Conservation (phyloP, 2,797 vertebrate species). For the Dicrostonyx torquatus region DNA sequence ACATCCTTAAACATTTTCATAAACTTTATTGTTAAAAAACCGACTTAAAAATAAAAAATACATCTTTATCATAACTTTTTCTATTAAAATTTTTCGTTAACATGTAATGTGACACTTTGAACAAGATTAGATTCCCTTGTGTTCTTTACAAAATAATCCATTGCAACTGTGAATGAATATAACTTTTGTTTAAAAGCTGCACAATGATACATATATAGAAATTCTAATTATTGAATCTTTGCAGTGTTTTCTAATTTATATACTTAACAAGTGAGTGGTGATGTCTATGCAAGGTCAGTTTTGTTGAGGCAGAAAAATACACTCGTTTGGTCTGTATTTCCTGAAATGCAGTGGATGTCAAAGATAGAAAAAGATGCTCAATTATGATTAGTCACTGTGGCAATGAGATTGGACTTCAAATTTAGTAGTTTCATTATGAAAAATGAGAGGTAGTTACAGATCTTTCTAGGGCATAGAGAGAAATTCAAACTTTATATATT, state of each 20-base stretch:
- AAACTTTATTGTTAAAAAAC: background rate
- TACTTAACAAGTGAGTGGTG: background rate
- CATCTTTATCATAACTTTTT: background rate
- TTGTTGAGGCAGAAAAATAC: background rate
- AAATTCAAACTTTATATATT: background rate
- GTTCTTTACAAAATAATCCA: background rate
- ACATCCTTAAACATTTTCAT: background rate
- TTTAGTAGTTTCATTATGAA: background rate
- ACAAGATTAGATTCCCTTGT: background rate
- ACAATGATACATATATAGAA: background rate
- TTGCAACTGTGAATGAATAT: background rate
- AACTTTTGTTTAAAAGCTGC: slow-evolving; percentile 45
- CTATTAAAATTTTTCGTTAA: background rate
- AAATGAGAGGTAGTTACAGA: background rate
- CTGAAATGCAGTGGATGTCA: slow-evolving; percentile 15
- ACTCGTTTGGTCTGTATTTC: background rate
- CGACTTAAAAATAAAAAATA: background rate
- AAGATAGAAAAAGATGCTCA: background rate
- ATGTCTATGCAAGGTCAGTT: background rate
- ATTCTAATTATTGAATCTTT: slow-evolving; percentile 9
- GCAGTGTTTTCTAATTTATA: slow-evolving; percentile 24
- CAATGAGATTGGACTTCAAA: background rate
- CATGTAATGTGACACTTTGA: background rate
- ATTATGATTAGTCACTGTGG: background rate
- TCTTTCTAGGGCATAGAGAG: background rate